Base-by-base conservation (phyloP, 2,797 vertebrate species). In the Anguilla marmorata region DNA sequence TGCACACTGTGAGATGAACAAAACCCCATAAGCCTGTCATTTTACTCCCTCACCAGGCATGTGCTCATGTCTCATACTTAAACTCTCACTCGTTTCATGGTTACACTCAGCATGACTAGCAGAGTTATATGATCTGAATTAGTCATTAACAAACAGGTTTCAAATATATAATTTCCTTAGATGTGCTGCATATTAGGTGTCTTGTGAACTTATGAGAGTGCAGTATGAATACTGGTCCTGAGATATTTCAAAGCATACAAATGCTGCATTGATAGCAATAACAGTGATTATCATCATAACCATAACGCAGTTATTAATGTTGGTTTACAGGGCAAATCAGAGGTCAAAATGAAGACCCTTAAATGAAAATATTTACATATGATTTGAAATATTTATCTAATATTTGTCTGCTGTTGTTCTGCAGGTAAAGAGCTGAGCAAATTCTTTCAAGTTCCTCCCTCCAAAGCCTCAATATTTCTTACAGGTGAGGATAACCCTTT, bases 401-500 rank as follows among this genome's bases (percentile, higher is more conserved):
- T 63, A 63, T 63, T 16, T 16, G 37, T 82, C 11, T 12, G 24
- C 27, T 82, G 19, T 82, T 50, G 45, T 45, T 56, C 72, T 85
- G 69, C 69, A 88, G 87, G 54, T 37, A 12, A 60, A n/a, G 30
- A 30, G 12, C 3, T 88, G 52, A 88, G 87, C 69, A 19, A 8
- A 33, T 48, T 88, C 9, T 88, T 88, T 37, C 48, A 50, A 33
- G 21, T 50, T 24, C 33, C 30, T 11, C 19, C 69, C 54, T 88
- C 84, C 84, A 88, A 63, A 48, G 66, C 87, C 66, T 88, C 83
- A 19, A 30, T 88, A 2, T 88, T 85, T 79, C 69, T 88, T 48
- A 14, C 66, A 76, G 87, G 87, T 88, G 74, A 85, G 84, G 63
- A 76, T 85, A 52, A 58, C 11, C 30, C 11, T 84, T 74, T 48